phyloP scores from a whole-genome alignment of 2,797 vertebrate genomes.

The Carapus acus region DNA sequence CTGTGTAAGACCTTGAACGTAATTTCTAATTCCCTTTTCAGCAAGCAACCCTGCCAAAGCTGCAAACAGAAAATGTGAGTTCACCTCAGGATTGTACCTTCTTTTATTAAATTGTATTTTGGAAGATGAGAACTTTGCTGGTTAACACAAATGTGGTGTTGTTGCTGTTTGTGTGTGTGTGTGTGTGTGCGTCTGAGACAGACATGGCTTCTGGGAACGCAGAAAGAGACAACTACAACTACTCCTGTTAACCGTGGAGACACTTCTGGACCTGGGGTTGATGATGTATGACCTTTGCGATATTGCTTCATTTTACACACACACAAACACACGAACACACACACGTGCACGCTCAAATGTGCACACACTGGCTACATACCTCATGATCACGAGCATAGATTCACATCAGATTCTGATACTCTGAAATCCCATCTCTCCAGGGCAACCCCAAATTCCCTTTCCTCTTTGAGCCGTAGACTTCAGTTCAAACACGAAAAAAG shows the following conservation, averaged over 20 bases:
- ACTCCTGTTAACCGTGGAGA: slow-evolving; percentile 69
- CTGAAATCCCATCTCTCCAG: slow-evolving; percentile 41
- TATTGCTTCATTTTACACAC: not conserved
- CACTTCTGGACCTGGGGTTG: slow-evolving; percentile 59
- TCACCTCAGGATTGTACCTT: no score
- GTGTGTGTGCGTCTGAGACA: slow-evolving; percentile 17
- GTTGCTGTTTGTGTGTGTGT: not conserved
- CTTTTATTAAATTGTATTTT: not conserved
- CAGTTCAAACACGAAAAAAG: slow-evolving; percentile 4
- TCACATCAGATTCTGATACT: no score
- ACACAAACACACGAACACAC: not conserved
- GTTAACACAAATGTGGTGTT: no score
- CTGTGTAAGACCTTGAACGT: not conserved
- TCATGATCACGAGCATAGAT: not conserved
- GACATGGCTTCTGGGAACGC: slow-evolving; percentile 52
- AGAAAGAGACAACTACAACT: slow-evolving; percentile 51
- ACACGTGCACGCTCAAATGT: no score
- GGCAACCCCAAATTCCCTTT: slow-evolving; percentile 65
- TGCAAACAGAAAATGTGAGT: slow-evolving; percentile 59
- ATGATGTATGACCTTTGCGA: slow-evolving; percentile 55
- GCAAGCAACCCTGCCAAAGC: slow-evolving; percentile 55
- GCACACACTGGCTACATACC: not conserved
- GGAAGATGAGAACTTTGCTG: no score
- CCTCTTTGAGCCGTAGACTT: slow-evolving; percentile 70
- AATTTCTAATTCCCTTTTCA: slow-evolving; percentile 27